phyloP scores from a whole-genome alignment of 1,140 invertebrate genomes.

The Andrena cerasifolii region DNA sequence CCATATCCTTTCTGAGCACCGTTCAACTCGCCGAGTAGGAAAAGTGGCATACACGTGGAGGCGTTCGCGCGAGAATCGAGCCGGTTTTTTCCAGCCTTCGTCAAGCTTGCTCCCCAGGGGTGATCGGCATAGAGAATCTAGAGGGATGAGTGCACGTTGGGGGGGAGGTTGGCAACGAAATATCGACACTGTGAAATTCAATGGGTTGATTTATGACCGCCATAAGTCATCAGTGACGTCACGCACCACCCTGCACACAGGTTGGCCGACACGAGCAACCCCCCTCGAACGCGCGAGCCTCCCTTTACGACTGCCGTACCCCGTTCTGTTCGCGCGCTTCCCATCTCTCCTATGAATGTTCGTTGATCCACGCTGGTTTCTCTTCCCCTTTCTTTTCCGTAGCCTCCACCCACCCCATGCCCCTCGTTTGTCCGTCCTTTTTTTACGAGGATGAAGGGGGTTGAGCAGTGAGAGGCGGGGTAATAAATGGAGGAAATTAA shows the following conservation, averaged over 20 bases:
- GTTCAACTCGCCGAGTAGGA: background rate
- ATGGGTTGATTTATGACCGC: conserved; percentile 72
- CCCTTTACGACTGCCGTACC: conserved; percentile 44
- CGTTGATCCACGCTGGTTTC: background rate
- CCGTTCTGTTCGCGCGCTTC: conserved; percentile 24
- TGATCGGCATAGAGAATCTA: conserved; percentile 36
- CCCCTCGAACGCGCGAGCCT: conserved; percentile 33
- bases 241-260: conserved; percentile 50
- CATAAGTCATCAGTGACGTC: conserved; percentile 72
- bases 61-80: background rate
- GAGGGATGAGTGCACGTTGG: background rate
- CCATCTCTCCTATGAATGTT: conserved; percentile 15
- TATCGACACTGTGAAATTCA: conserved; percentile 74
- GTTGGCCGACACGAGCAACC: conserved; percentile 43
- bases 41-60: background rate
- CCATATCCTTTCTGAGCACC: background rate
- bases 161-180: conserved; percentile 48
- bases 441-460: conserved; percentile 32
- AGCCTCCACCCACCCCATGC: too few species aligned
- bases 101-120: conserved; percentile 24
- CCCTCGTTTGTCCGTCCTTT: conserved; percentile 21
- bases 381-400: conserved; percentile 1
- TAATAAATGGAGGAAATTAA: conserved; percentile 71
- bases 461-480: background rate
- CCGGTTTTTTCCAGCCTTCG: background rate